phyloP scores from a whole-genome alignment of 2,888 invertebrate genomes.

The Hyposoter dolosus region DNA sequence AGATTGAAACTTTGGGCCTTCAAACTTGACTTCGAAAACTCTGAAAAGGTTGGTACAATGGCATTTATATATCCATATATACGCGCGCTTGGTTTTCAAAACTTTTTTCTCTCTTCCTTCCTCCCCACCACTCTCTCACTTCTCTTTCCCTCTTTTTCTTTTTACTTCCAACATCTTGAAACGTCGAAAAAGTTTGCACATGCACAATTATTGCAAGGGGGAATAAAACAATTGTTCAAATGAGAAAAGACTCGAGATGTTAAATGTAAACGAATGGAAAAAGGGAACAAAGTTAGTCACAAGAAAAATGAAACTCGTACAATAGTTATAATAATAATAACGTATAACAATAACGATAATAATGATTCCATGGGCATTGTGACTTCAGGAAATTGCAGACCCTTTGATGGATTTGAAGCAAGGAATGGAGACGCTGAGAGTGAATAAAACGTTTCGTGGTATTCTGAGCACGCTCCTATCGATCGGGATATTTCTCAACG shows the following conservation, averaged over 20 bases:
- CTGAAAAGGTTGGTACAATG: conserved; percentile 90
- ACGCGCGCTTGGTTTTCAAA: not conserved
- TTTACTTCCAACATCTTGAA: conserved; percentile 19
- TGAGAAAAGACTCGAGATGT: conserved; percentile 26
- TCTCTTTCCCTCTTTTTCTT: not conserved
- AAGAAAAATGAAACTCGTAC: conserved; percentile 8
- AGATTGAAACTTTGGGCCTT: conserved; percentile 99
- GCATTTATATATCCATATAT: conserved; percentile 10
- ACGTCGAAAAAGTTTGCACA: conserved; percentile 19
- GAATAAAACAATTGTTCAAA: conserved; percentile 39
- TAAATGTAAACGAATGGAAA: not conserved
- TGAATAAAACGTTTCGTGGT: conserved; percentile 97
- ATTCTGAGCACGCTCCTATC: conserved; percentile 97
- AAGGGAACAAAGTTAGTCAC: not conserved
- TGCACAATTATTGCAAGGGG: conserved; percentile 33
- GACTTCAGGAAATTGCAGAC: conserved; percentile 96
- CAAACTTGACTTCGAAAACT: conserved; percentile 98
- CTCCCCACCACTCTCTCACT: not conserved
- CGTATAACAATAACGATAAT: conserved; percentile 19
- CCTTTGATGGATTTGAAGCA: conserved; percentile 99
- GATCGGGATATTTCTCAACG: conserved; percentile 98
- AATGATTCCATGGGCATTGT: conserved; percentile 50
- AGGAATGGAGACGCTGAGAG: conserved; percentile 95
- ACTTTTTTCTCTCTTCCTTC: conserved; percentile 7
- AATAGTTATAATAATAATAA: conserved; percentile 2